phyloP scores from a whole-genome alignment of 2,797 vertebrate species.

The Tokudaia muenninki region DNA sequence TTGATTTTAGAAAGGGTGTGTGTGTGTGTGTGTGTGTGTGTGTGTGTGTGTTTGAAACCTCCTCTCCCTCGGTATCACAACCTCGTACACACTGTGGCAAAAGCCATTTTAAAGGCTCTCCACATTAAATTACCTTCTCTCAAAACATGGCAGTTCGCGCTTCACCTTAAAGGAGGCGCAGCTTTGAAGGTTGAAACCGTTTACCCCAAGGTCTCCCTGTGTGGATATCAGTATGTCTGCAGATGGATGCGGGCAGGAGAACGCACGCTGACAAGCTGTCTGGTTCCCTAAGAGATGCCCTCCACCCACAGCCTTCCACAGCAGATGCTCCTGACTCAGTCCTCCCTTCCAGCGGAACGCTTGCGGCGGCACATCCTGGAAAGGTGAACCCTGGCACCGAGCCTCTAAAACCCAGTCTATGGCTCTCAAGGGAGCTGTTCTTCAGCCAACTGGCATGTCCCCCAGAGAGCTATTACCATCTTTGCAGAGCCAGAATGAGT shows the following conservation, averaged over 20 bases:
- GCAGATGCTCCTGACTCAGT: background rate
- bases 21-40: too few species aligned
- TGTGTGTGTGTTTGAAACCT: background rate
- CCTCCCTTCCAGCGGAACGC: background rate
- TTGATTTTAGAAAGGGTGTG: background rate
- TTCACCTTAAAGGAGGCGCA: constrained; percentile 31
- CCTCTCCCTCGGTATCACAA: background rate
- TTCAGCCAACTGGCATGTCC: constrained; percentile 68
- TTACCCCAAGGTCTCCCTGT: background rate
- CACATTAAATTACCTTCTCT: constrained; percentile 25
- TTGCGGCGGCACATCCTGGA: background rate
- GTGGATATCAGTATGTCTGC: background rate
- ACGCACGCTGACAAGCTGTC: background rate
- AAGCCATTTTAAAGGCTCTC: constrained; percentile 24
- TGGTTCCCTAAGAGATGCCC: constrained; percentile 37
- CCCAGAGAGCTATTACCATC: constrained; percentile 45
- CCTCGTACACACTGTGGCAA: background rate
- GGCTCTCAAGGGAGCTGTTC: constrained; percentile 69
- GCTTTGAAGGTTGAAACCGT: constrained; percentile 50
- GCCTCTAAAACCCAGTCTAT: constrained; percentile 3
- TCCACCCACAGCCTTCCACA: background rate
- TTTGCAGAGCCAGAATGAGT: constrained; percentile 27
- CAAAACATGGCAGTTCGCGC: background rate
- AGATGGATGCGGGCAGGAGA: constrained; percentile 32
- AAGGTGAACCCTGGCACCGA: constrained; percentile 48